Base-by-base conservation (phyloP, 2,888 invertebrate genomes). In the Mellilla xanthometata region DNA sequence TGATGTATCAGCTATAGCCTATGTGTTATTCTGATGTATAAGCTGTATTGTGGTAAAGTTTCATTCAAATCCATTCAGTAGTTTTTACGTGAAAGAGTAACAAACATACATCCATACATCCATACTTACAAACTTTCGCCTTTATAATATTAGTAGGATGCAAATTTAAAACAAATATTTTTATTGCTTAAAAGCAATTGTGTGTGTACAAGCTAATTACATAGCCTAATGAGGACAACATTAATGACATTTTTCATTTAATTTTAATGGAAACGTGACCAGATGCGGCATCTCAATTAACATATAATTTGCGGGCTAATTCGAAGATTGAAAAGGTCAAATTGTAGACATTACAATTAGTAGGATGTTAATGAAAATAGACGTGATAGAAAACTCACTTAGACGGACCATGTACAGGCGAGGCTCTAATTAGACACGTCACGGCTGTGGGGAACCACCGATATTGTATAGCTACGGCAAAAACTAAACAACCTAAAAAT, bases 381-480 rank as follows among this genome's bases (percentile, higher is more conserved):
- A 65, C 68, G 59, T 50, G 38, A 60, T 60, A 62, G 42, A 56
- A 65, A 69, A 70, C 60, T 62, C 60, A 68, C 60, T 65, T 66
- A 61, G 40, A 52, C 56, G 63, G n/a, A n/a, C 60, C 24, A 24
- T 8, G 24, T 24, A 24, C n/a, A 24, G 81, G 86, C 52, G 71
- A 56, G 76, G 76, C 70, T 49, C 61, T 78, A 82, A 81, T 83
- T 81, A 78, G 65, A 60, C 57, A 58, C 62, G 62, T 68, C 64
- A 65, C 62, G 62, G 35, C 61, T 56, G 49, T 44, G 28, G 58
- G 26, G 57, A 57, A 55, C 39, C 50, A 44, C 54, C 50, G 53
- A 56, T 63, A 58, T 60, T 48, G 35, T 44, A 53, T 51, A 52
- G 40, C 35, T 52, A 39, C 39, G 49, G 50, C 45, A 54, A 58